Percentiles rank a stretch among this genome's conserved stretches.
These are phyloP conservation scores for Rhynchotus rufescens DNA, from an alignment of 2,797 vertebrate genomes.

Conservation along the genomic window DNA sequence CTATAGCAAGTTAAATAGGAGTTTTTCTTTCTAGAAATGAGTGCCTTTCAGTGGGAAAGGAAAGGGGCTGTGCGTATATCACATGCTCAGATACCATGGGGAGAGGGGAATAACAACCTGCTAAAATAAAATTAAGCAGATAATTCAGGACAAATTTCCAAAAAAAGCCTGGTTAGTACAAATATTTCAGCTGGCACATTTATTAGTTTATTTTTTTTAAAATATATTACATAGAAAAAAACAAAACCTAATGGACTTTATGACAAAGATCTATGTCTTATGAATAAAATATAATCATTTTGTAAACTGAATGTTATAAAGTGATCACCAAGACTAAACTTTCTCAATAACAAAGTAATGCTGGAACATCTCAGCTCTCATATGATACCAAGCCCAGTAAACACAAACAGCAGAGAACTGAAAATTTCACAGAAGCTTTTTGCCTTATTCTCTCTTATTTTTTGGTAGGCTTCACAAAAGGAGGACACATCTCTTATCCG, in stretches of 20 bases:
- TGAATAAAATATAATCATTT: background rate
- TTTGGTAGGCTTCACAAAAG: background rate
- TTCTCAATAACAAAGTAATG: background rate
- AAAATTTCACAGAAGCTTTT: background rate
- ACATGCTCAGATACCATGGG: background rate
- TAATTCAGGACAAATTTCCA: background rate
- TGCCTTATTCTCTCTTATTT: background rate
- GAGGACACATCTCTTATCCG: background rate
- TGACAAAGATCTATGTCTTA: background rate
- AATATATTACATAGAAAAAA: constrained; percentile 16
- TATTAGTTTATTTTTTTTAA: background rate
- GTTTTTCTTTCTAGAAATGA: background rate
- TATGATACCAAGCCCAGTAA: background rate
- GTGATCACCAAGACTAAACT: background rate
- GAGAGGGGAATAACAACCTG: background rate
- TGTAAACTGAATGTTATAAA: constrained; percentile 7
- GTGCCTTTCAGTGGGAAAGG: background rate
- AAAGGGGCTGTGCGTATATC: background rate
- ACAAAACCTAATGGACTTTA: constrained; percentile 34
- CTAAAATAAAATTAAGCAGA: background rate
- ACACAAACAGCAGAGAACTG: background rate
- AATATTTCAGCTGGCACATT: background rate
- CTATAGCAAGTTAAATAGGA: background rate
- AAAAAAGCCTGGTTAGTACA: background rate
- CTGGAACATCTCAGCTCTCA: background rate